Evolutionary conservation across 2,797 vertebrate genomes (phyloP).

Genomic region (Neosilurus mollespiculum): DNA sequence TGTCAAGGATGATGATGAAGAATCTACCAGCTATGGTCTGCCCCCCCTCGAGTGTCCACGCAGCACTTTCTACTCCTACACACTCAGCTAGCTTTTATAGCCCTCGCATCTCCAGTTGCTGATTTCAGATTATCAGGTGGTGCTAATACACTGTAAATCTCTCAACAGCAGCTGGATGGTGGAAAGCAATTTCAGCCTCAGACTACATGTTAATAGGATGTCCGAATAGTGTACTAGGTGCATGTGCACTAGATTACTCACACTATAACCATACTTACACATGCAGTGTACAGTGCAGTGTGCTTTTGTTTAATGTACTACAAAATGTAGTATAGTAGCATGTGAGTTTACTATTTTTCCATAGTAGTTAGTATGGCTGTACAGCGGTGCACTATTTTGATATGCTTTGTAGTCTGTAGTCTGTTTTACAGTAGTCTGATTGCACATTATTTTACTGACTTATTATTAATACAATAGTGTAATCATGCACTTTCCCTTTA

Average conservation of each 20-base stretch:
- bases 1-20: neutral
- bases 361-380: neutral
- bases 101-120: neutral
- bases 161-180: neutral
- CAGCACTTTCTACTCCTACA: constrained; percentile 7
- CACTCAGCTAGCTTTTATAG: neutral
- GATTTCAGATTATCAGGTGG: neutral
- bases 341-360: neutral
- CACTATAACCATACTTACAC: neutral
- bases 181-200: neutral
- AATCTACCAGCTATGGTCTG: neutral
- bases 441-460: neutral
- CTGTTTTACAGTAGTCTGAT: neutral
- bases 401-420: neutral
- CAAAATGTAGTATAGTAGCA: neutral
- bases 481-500: neutral
- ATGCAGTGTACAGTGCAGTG: neutral
- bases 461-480: neutral
- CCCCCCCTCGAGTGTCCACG: neutral
- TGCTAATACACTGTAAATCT: constrained; percentile 13
- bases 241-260: neutral
- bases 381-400: neutral
- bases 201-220: constrained; percentile 3
- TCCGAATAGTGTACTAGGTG: neutral
- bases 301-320: neutral